Evolutionary conservation across 2,113 vertebrate species (phyloP), one percentile per base, ranked within the genome.

Genomic region (Psittacula cyanocephala): DNA sequence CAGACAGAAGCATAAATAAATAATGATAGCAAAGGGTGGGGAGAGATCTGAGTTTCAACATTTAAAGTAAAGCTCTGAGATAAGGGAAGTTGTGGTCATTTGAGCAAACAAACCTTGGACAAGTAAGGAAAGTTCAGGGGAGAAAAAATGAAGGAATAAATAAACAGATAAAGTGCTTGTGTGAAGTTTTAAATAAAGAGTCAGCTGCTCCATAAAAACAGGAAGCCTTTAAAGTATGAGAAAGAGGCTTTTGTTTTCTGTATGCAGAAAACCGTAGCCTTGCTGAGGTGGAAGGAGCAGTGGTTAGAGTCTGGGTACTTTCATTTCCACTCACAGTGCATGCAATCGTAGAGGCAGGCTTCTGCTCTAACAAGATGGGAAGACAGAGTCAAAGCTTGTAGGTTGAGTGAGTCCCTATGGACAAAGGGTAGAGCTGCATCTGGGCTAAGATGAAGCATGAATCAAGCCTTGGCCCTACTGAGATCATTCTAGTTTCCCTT

Each of bases 221-320:
- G 80, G 95, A 96, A 93, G 44, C 53, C 62, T 78, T 84, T 81
- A 91, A 91, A 78, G 75, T 50, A 65, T 1, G 23, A 70, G 92
- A 95, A 93, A 83, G 68, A 71, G 29, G 27, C 5, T 41, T 76
- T 95, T 92, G 23, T 86, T 81, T 88, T 52, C 22, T 0, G 5
- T 18, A 19, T 2, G 11, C 17, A 41, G 64, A 52, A 39, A 60
- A 25, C 35, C 18, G 31, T 11, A 60, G 47, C 35, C 50, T 89
- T 33, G 64, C 63, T 2, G 31, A 78, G 80, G 11, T 63, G n/a
- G 37, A 23, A 39, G 53, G 46, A 43, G 49, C 17, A 7, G 75
- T 8, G 16, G 50, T 55, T 47, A 63, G 43, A 44, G n/a, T 11
- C 43, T n/a, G n/a, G 17, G 39, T 20, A 39, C 41, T 80, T 93